Percentiles rank a stretch among this genome's conserved stretches.
Evolutionary conservation across 2,888 invertebrate genomes (phyloP).

Genomic region (Drosophila meridionalis): DNA sequence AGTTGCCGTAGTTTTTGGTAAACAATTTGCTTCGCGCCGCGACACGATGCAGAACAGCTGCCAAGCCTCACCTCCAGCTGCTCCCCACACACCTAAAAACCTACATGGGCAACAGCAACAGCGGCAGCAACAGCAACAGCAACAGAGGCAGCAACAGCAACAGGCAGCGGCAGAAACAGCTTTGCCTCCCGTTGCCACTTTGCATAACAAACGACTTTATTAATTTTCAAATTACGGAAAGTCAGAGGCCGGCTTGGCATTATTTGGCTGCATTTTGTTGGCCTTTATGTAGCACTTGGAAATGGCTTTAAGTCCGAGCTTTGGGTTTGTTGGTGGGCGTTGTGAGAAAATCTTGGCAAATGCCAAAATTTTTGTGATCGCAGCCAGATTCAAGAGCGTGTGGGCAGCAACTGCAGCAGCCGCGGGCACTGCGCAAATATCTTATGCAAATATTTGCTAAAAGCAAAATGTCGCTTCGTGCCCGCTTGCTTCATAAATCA

Average conservation of each 20-base stretch:
- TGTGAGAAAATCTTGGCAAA: constrained; percentile 77
- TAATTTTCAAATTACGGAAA: constrained; percentile 79
- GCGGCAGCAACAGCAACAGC: constrained; percentile 16
- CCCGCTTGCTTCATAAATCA: constrained; percentile 70
- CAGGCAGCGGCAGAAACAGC: constrained; percentile 29
- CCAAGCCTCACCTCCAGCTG: constrained; percentile 57
- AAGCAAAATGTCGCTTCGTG: constrained; percentile 77
- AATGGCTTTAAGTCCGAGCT: constrained; percentile 57
- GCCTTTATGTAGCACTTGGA: constrained; percentile 74
- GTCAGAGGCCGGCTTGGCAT: constrained; percentile 79
- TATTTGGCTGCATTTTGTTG: constrained; percentile 70
- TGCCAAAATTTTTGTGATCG: constrained; percentile 59
- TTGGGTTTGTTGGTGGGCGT: constrained; percentile 64
- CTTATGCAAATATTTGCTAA: constrained; percentile 76
- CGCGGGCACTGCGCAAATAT: constrained; percentile 51
- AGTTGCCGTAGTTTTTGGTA: constrained; percentile 40
- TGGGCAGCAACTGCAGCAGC: constrained; percentile 70
- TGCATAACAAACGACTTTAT: constrained; percentile 81
- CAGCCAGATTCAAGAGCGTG: constrained; percentile 46
- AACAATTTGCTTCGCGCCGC: constrained; percentile 58
- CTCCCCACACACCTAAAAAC: constrained; percentile 49
- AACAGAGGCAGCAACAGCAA: constrained; percentile 17
- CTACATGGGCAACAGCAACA: constrained; percentile 31
- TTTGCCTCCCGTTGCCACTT: constrained; percentile 70
- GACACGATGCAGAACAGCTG: constrained; percentile 61